A percentile compares a stretch with the other conserved stretches of the same genome.
Conservation (phyloP, 2,113 vertebrate species). For the Candoia aspera region DNA sequence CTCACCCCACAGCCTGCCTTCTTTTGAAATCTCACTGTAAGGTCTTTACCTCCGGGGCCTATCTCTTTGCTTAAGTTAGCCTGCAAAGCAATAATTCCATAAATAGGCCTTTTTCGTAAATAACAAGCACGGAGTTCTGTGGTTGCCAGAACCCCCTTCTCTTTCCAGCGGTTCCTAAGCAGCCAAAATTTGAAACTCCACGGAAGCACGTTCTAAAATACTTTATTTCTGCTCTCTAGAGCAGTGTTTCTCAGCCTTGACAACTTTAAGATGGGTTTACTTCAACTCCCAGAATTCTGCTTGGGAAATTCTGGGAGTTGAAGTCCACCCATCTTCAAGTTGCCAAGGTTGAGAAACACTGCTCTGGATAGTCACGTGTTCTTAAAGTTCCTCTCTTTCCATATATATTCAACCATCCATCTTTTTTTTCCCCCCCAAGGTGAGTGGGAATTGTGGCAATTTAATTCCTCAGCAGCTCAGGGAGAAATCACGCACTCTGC, state of each 20-base stretch:
- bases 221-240: no score
- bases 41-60: not conserved
- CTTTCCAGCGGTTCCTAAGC: not conserved
- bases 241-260: no score
- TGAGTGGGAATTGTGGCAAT: not conserved
- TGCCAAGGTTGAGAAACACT: no score
- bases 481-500: not conserved
- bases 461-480: not conserved
- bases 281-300: no score
- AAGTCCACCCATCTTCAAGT: no score
- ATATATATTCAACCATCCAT: not conserved
- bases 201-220: no score
- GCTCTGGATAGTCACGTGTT: not conserved
- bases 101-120: not conserved
- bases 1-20: no score
- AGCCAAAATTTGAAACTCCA: constrained; percentile 12
- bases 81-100: not conserved
- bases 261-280: no score
- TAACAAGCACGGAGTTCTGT: not conserved
- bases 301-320: no score
- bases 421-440: not conserved
- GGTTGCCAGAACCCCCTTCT: constrained; percentile 3
- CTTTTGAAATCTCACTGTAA: no score
- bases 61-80: not conserved
- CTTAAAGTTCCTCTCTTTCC: not conserved